Evolutionary conservation across 2,113 vertebrate genomes (phyloP).

Genomic region (Cacatua alba): DNA sequence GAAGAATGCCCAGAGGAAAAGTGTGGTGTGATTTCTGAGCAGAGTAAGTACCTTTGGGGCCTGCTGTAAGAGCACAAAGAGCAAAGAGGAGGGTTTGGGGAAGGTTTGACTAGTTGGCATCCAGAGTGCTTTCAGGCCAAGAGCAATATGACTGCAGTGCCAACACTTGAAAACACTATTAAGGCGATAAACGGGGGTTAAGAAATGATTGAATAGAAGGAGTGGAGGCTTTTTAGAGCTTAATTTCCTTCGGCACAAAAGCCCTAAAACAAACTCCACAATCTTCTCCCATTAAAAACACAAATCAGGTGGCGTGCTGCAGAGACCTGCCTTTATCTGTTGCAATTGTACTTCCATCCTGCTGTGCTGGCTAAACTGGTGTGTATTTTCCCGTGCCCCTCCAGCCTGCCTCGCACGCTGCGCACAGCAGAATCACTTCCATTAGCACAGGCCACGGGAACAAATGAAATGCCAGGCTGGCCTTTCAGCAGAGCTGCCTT

Average conservation of each 20-base stretch:
- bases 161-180: background rate
- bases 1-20: background rate
- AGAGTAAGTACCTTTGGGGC: background rate
- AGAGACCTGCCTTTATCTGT: background rate
- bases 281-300: background rate
- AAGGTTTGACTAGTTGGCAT: background rate
- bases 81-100: background rate
- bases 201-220: background rate
- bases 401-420: background rate
- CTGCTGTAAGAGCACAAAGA: background rate
- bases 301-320: background rate
- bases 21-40: background rate
- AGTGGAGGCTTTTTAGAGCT: background rate
- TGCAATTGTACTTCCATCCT: background rate
- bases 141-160: background rate
- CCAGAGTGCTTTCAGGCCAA: background rate
- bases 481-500: background rate
- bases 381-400: background rate
- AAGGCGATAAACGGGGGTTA: background rate
- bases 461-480: slow-evolving; percentile 14
- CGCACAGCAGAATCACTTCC: background rate
- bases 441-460: background rate
- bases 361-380: background rate
- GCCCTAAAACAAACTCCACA: slow-evolving; percentile 11
- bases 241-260: slow-evolving; percentile 29